Conservation (phyloP, 2,113 vertebrate genomes). For the Ochotona curzoniae region DNA sequence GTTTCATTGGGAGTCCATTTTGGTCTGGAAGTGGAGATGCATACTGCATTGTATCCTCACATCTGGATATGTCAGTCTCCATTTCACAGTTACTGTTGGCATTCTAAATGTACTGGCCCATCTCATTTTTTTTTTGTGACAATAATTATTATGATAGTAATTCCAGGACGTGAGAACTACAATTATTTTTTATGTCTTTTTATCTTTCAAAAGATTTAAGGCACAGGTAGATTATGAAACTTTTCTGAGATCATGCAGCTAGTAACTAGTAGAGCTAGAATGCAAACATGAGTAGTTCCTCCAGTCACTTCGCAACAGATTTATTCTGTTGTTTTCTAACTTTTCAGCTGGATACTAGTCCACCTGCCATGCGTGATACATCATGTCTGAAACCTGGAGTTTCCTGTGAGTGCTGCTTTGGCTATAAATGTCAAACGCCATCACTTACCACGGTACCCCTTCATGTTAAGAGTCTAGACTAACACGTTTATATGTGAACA, state of each 20-base stretch:
- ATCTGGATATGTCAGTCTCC: no score
- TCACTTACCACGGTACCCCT: background rate
- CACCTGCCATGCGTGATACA: background rate
- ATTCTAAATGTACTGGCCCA: conserved; percentile 12
- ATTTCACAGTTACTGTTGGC: no score
- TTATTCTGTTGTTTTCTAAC: conserved; percentile 15
- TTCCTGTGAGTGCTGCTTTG: background rate
- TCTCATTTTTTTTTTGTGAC: no score
- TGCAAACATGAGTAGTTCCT: background rate
- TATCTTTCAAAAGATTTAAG: background rate
- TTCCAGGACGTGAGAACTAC: background rate
- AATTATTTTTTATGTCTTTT: background rate
- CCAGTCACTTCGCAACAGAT: no score
- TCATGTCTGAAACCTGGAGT: background rate
- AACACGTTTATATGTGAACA: background rate
- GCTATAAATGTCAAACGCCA: background rate
- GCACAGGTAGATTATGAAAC: background rate
- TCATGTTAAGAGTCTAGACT: background rate
- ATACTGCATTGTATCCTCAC: no score
- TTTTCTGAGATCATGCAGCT: background rate
- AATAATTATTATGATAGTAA: background rate
- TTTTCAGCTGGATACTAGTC: background rate
- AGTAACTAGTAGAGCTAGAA: background rate
- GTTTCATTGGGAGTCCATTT: no score
- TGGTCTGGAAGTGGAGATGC: no score